Base-by-base conservation (phyloP, 2,888 invertebrate species). In the Ligdia adustata region DNA sequence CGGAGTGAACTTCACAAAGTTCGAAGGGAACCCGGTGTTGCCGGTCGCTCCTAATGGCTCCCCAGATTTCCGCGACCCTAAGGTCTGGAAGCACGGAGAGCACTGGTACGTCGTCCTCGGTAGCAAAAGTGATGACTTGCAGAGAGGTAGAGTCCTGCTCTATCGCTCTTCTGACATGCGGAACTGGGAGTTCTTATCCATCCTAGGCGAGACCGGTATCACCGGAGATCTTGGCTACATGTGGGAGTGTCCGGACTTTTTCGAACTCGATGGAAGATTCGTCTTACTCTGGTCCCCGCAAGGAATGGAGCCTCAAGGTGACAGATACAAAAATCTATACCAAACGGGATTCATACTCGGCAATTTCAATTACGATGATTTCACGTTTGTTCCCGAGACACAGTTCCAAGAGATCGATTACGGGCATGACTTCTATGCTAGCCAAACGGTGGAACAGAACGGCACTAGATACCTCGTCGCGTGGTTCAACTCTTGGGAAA, bases 181-280 rank as follows among this genome's bases (percentile, higher is more conserved):
- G 24, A 64, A 52, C 6, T 90, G 90, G 90, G 82, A 84, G 29
- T 88, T 78, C 31, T 59, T 89, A 27, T 71, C 60, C 3, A 74
- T 83, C 4, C 45, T 90, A 1, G 88, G 69, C 20, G 85, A 87
- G 60, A 82, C 89, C 1, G 48, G 48, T 24, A 14, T 49, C 1
- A 62, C 75, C 2, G 82, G 79, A 7, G 72, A 74, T 9, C 54
- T 80, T 58, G 85, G 85, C 0, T 89, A 84, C 40, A 90, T 91
- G 88, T 91, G 90, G 88, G 91, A 91, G 56, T 91, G 91, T 52
- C 91, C 91, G 0, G 91, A 91, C 52, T 85, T 91, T 45, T 91
- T 91, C 16, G 82, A 90, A 52, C 60, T 91, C 2, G 71, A 80
- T 18, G 86, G 86, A 9, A 91, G 79, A 47, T 76, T 77, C 40